Base-by-base conservation (phyloP, 2,113 vertebrate genomes). In the Alligator sinensis region DNA sequence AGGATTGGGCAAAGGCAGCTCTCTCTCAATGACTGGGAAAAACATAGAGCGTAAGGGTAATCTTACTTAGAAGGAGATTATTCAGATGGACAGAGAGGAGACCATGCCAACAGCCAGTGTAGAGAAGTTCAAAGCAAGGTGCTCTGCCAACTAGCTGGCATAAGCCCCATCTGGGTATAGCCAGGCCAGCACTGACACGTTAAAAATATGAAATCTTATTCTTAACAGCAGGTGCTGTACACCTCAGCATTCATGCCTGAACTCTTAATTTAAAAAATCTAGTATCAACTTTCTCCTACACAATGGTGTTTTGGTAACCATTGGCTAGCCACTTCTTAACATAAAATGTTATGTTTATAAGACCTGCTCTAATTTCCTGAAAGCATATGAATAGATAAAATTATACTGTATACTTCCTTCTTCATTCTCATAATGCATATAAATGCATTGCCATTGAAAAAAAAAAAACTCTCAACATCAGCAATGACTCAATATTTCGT, bases 281-380 rank as follows among this genome's bases (percentile, higher is more conserved):
- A 47, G 47, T 47, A 47, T 47, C 47, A 47, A 47, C 47, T 9
- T 47, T 47, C 47, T 47, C 47, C 47, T 47, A 47, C 47, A 47
- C 47, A 47, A 47, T 47, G 47, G 47, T 47, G 47, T 47, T 47
- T 47, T 47, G 47, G 47, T 47, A 47, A 47, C 47, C 47, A 47
- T 60, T 88, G 47, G 55, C n/a, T 47, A 10, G 60, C 28, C 62
- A 57, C 57, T 55, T 77, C 60, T 59, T 79, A 74, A 94, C 93
- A 64, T 3, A 9, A 82, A 82, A 58, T 57, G 80, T 0, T 7
- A 2, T 0, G 0, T 47, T 55, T 61, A 59, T 38, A 78, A 6
- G 17, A 74, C 80, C 80, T 86, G 38, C 47, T 55, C 27, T 9
- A 77, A 80, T 57, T 54, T 8, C 59, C 38, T 62, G 17, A 21